phyloP scores from a whole-genome alignment of 2,113 vertebrate genomes.

The Bufo bufo region DNA sequence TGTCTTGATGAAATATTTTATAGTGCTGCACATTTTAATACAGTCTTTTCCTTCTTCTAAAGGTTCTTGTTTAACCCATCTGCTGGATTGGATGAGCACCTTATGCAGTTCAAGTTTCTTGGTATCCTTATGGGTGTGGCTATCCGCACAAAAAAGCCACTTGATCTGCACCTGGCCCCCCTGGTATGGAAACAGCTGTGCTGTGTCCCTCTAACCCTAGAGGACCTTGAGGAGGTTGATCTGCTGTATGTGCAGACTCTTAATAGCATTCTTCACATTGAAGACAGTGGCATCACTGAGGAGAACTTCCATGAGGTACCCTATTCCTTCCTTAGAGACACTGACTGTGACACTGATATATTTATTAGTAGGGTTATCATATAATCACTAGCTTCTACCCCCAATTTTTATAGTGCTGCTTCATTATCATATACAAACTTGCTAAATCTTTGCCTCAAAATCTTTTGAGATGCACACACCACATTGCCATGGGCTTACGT shows the following conservation, averaged over 20 bases:
- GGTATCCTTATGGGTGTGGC: constrained; percentile 88
- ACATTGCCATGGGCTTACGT: no score
- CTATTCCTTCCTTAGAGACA: neutral
- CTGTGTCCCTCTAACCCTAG: constrained; percentile 82
- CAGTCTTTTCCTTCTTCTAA: constrained; percentile 32
- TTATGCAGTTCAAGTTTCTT: constrained; percentile 85
- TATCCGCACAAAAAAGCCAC: constrained; percentile 85
- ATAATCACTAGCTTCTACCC: no score
- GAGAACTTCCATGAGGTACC: constrained; percentile 86
- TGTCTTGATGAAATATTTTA: neutral
- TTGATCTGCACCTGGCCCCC: constrained; percentile 84
- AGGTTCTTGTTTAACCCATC: constrained; percentile 87
- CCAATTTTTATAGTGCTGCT: no score
- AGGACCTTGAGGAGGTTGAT: constrained; percentile 86
- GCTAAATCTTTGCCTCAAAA: no score
- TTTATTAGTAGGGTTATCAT: neutral
- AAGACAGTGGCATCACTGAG: constrained; percentile 87
- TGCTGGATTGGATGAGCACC: constrained; percentile 80
- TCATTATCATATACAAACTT: no score
- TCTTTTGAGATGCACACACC: no score
- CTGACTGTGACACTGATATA: neutral
- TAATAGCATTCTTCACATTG: constrained; percentile 91
- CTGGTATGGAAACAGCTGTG: constrained; percentile 88
- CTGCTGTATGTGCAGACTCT: constrained; percentile 87
- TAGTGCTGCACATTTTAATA: neutral